Evolutionary conservation across 2,888 invertebrate genomes (phyloP).

Genomic region (Aspidiotus destructor): DNA sequence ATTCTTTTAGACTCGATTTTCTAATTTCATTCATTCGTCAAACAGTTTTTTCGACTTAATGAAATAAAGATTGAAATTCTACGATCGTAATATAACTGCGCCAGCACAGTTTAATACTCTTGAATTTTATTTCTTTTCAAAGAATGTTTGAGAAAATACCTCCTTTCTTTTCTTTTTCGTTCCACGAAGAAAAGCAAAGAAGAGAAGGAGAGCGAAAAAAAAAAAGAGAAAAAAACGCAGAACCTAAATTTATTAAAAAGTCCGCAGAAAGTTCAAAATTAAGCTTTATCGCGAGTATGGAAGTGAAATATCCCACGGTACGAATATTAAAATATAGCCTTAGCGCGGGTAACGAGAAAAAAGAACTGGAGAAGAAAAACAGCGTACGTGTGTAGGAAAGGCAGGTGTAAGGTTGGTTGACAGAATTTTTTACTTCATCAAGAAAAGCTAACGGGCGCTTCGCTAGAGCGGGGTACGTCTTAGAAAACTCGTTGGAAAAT

Average conservation of each 20-base stretch:
- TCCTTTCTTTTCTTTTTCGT: too few species aligned
- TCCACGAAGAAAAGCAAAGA: too few species aligned
- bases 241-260: conserved; percentile 1
- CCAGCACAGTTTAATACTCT: too few species aligned
- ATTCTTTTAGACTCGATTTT: too few species aligned
- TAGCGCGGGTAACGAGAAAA: background rate
- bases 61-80: too few species aligned
- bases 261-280: background rate
- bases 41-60: too few species aligned
- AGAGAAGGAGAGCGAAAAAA: too few species aligned
- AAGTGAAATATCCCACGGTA: background rate
- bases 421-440: conserved; percentile 30
- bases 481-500: conserved; percentile 34
- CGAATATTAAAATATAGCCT: conserved; percentile 16
- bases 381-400: background rate
- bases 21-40: too few species aligned
- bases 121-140: too few species aligned
- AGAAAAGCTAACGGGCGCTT: conserved; percentile 25
- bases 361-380: conserved; percentile 4
- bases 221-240: background rate
- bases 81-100: too few species aligned
- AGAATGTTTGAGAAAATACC: too few species aligned
- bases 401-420: conserved; percentile 28
- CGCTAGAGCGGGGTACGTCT: conserved; percentile 3
- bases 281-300: background rate